Percentiles rank a stretch among this genome's conserved stretches.
phyloP scores from a whole-genome alignment of 2,113 vertebrate species.

The Pollimyrus isidori region DNA sequence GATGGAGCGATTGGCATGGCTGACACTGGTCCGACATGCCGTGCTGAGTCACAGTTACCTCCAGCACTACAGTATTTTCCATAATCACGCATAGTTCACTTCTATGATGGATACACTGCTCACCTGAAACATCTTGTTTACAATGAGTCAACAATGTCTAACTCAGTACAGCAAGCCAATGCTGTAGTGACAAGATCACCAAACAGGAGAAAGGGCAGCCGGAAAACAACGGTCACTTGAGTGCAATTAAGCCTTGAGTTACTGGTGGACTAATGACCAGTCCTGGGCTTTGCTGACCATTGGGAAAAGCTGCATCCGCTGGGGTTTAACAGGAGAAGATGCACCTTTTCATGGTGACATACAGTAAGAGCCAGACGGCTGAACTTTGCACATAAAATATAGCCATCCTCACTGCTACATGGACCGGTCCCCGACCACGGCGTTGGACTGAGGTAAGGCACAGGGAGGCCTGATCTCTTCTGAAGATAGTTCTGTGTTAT shows the following conservation, averaged over 20 bases:
- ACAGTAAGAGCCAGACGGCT: not conserved
- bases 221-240: not conserved
- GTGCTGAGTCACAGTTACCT: not conserved
- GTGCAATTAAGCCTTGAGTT: not conserved
- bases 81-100: not conserved
- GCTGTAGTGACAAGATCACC: not conserved
- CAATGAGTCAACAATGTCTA: not conserved
- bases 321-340: not conserved
- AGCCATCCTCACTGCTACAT: not conserved
- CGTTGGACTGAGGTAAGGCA: not conserved
- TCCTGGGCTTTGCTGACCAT: conserved; percentile 22
- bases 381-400: not conserved
- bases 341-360: not conserved
- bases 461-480: not conserved
- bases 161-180: not conserved
- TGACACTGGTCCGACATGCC: not conserved
- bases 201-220: not conserved
- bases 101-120: not conserved
- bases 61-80: not conserved
- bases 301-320: not conserved
- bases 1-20: no score
- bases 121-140: not conserved
- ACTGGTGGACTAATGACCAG: conserved; percentile 21
- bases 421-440: not conserved
- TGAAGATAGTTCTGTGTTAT: not conserved